These are phyloP conservation scores for Pararge aegeria DNA, from an alignment of 1,140 invertebrate genomes.

Conservation along the genomic window DNA sequence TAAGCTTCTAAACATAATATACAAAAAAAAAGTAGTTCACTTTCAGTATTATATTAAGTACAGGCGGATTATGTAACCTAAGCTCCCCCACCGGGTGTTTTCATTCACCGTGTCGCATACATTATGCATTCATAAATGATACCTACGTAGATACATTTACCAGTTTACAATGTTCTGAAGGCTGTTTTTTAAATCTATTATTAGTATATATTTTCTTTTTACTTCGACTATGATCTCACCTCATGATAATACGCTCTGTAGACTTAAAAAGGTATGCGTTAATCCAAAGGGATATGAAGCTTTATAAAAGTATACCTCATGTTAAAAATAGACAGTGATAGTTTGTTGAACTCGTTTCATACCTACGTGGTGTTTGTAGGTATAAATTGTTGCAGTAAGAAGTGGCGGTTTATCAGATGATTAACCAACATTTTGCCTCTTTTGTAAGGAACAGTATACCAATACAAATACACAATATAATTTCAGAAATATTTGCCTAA, in stretches of 20 bases:
- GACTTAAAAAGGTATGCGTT: no score
- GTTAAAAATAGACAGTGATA: background rate
- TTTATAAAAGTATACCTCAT: background rate
- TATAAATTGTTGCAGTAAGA: background rate
- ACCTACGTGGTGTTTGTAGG: background rate
- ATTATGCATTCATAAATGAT: conserved; percentile 20
- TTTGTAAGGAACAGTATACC: no score
- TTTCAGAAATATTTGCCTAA: no score
- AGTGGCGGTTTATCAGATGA: background rate
- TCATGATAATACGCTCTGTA: no score
- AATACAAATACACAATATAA: no score
- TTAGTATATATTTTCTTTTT: no score
- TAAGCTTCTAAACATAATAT: no score
- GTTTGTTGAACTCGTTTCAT: background rate
- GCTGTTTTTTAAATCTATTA: background rate
- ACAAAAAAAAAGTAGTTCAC: background rate
- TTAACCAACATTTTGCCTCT: background rate
- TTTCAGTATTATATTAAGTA: background rate
- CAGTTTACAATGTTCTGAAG: background rate
- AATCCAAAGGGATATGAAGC: background rate
- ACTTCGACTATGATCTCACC: no score
- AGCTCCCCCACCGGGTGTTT: background rate
- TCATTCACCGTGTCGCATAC: background rate
- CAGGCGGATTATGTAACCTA: background rate
- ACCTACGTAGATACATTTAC: background rate